These are phyloP conservation scores for Rhinoptilus africanus DNA, from an alignment of 2,113 vertebrate species.

Conservation along the genomic window DNA sequence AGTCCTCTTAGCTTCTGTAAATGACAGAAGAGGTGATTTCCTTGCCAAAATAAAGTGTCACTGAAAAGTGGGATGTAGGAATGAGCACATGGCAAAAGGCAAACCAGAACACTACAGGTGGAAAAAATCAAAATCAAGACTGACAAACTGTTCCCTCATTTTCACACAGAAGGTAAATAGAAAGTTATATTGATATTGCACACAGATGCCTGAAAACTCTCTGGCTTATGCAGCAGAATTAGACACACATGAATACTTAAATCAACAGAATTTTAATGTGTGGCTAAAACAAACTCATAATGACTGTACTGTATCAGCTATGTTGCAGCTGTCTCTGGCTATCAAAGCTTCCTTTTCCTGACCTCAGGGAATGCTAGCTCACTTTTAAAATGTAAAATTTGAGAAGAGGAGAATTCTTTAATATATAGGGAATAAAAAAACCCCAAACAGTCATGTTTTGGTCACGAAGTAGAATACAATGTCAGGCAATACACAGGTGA, in stretches of 20 bases:
- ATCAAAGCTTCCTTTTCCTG: not conserved
- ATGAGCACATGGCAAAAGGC: not conserved
- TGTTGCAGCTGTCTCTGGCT: not conserved
- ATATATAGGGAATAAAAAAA: not conserved
- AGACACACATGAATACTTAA: constrained; percentile 20
- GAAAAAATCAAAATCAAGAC: not conserved
- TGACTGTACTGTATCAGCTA: not conserved
- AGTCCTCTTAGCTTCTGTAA: not conserved
- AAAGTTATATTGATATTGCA: not conserved
- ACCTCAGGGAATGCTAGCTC: not conserved
- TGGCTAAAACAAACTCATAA: constrained; percentile 16
- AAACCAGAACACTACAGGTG: not conserved
- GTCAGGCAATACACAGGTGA: not conserved
- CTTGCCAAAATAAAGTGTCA: not conserved
- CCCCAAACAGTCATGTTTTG: not conserved
- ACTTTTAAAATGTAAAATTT: not conserved
- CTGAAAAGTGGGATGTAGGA: not conserved
- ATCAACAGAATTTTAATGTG: constrained; percentile 2
- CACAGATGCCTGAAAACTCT: constrained; percentile 1
- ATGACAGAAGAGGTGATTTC: not conserved
- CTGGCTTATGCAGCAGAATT: constrained; percentile 1
- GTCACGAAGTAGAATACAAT: not conserved
- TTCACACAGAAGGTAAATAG: not conserved
- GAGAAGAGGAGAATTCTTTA: not conserved
- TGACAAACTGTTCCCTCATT: not conserved